Percentiles rank a stretch among this genome's conserved stretches.
phyloP scores from a whole-genome alignment of 92 coral and sea anemone genomes.

The Scolanthus callimorphus region DNA sequence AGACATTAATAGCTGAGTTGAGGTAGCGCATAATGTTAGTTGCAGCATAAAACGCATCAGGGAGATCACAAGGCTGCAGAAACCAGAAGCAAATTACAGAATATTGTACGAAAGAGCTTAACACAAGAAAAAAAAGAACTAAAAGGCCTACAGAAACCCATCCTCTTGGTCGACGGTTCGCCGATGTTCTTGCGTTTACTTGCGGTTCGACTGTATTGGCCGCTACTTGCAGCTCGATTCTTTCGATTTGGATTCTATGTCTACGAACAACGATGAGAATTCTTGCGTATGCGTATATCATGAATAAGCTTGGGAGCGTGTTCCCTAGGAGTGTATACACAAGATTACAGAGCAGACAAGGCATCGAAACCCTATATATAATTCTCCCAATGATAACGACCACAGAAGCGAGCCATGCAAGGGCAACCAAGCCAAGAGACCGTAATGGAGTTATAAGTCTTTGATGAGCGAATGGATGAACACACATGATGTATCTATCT shows the following conservation, averaged over 20 bases:
- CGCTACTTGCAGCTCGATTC: conserved; percentile 7
- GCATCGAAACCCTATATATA: no score
- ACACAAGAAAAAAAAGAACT: conserved; percentile 21
- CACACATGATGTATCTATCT: no score
- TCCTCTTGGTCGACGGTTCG: conserved; percentile 26
- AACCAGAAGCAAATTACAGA: conserved; percentile 10
- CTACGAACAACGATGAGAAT: conserved; percentile 17
- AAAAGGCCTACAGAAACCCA: conserved; percentile 21
- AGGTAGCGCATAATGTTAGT: conserved; percentile 11
- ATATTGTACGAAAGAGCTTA: conserved; percentile 13
- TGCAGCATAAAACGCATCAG: background rate
- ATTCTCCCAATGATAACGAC: no score
- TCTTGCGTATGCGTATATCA: conserved; percentile 22
- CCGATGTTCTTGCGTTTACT: conserved; percentile 6
- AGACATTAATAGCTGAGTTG: conserved; percentile 21
- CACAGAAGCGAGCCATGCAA: no score
- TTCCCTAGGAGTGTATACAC: no score
- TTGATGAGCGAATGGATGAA: no score
- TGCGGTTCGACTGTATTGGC: conserved; percentile 1
- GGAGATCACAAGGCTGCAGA: background rate
- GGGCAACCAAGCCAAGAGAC: no score
- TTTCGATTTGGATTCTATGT: conserved; percentile 11
- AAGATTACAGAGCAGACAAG: no score
- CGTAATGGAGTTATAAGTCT: no score
- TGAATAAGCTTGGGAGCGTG: conserved; percentile 25